Evolutionary conservation across 2,888 invertebrate species (phyloP).

Genomic region (Podabrus alpinus): DNA sequence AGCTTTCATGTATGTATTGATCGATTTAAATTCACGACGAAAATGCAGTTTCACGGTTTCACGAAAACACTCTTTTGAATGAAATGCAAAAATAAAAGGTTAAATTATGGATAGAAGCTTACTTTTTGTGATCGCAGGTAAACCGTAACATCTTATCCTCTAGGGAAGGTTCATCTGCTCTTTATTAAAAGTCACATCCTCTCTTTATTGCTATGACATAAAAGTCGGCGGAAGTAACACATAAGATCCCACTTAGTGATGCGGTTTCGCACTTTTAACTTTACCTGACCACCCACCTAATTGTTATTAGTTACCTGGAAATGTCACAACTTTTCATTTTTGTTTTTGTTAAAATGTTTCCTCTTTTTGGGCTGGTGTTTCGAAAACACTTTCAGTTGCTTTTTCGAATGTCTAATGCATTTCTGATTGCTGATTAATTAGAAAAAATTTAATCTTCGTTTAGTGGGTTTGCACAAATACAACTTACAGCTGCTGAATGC

Average conservation of each 20-base stretch:
- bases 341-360: neutral
- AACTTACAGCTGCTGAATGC: slow-evolving; percentile 5
- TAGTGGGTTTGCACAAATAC: slow-evolving; percentile 2
- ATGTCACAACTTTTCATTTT: neutral
- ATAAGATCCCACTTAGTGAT: slow-evolving; percentile 34
- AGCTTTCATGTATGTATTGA: too few relatives aligned
- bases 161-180: slow-evolving; percentile 3
- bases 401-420: neutral
- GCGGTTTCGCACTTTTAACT: slow-evolving; percentile 37
- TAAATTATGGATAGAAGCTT: neutral
- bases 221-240: slow-evolving; percentile 42
- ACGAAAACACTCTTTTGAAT: neutral
- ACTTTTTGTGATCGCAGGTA: slow-evolving; percentile 11
- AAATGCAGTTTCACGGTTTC: neutral
- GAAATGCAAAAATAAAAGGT: neutral
- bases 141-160: slow-evolving; percentile 10
- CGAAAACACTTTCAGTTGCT: neutral
- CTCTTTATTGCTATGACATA: slow-evolving; percentile 21
- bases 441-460: neutral
- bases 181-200: slow-evolving; percentile 22
- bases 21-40: too few relatives aligned
- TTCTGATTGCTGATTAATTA: neutral
- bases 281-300: slow-evolving; percentile 31
- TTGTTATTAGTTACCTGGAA: slow-evolving; percentile 1
- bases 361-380: neutral